Evolutionary conservation across 2,888 invertebrate species (phyloP), one percentile per base, ranked within the genome.

Genomic region (Drosophila suboccidentalis): DNA sequence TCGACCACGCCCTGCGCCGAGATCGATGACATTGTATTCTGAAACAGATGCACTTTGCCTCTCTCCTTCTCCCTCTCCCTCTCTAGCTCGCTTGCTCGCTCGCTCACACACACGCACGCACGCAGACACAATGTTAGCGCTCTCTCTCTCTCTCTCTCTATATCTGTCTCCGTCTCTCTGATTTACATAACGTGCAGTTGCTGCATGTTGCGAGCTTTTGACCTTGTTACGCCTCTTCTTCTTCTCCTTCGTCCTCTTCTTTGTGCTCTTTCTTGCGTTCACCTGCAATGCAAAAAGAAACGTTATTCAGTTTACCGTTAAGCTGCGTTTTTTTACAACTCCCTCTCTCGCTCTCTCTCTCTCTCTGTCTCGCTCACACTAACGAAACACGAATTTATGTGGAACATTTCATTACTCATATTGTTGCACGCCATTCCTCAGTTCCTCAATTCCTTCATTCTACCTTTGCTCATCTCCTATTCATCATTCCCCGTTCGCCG

Each of bases 1-100:
- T 97, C 97, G 93, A 97, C 97, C 91, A 97, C 97, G 90, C 97
- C 97, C 93, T 97, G 97, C 89, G 97, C 96, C 87, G 96, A 96
- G 93, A 97, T 96, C 91, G 96, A 96, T 92, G 96, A 96, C 96
- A 96, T 96, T 91, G 91, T 91, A 78, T 91, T 80, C 91, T 91
- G 91, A 62, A 91, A 91, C 87, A 91, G 85, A 91, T 91, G 83
- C 91, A 91, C 91, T 90, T 90, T 91, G 91, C 67, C 73, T 47
- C 67, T 49, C 44, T 61, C 57, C 44, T 54, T 38, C 51, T 13
- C 49, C 11, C 47, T 51, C 44, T 13, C 54, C 26, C 34, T 26
- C 54, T 32, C 34, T 32, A 44, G 32, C 22, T 26, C 1, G 26
- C 26, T 46, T 57, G 32, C 51, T 15, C 41, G 13, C 50, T 55